Evolutionary conservation across 2,797 vertebrate genomes (phyloP), one percentile per base, ranked within the genome.

Genomic region (Chaunax sp.): DNA sequence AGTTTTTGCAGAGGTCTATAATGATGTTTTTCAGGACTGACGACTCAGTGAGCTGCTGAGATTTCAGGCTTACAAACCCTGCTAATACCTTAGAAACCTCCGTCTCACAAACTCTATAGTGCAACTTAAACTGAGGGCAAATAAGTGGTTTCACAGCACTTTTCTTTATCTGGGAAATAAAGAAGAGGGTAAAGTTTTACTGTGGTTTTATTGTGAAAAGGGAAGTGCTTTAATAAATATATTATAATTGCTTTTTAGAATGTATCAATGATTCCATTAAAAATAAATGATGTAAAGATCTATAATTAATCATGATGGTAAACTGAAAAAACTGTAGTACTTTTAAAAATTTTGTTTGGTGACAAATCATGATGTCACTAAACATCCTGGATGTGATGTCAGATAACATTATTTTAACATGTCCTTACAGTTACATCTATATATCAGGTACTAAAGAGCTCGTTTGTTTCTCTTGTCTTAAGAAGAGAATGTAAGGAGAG

Each of bases 11-110:
- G n/a, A n/a, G n/a, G n/a, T n/a, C n/a, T n/a, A n/a, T n/a, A n/a
- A n/a, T n/a, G 35, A 11, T 69, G 51, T 30, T 50, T 51, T 37
- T 53, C 54, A 40, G 67, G 5, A 0, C 37, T 37, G 57, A 63
- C 62, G 60, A 62, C 22, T 71, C 71, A 78, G 64, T 14, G 44
- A 35, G 16, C 30, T 33, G 40, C 47, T 20, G 43, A 67, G 25
- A 74, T 50, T 41, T 63, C 28, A 57, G 40, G 11, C 38, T 59
- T 55, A 5, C 16, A 62, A 72, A 37, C 1, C 10, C 41, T 41
- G 45, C 6, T 62, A 30, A 30, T 9, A 30, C 9, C 9, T 33
- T 43, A 38, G 35, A 70, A 69, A 66, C 43, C 1, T 37, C n/a
- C 52, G 28, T 13, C 54, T 35, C n/a, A 56, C 54, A 33, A 5